phyloP scores from a whole-genome alignment of 2,797 vertebrate species.

The Schizothorax lantsangensis region DNA sequence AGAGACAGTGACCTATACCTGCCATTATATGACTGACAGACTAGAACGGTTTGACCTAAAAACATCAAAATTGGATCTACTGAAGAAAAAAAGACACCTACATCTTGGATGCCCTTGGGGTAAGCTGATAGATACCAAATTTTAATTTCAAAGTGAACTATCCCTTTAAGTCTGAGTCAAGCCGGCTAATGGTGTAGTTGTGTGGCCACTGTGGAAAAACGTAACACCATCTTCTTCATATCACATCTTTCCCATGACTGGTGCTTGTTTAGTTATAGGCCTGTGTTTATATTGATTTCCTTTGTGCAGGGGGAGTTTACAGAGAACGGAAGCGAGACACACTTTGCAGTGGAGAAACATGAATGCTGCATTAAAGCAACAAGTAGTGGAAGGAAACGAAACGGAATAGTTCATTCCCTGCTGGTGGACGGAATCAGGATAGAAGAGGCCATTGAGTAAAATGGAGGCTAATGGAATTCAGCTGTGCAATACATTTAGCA shows the following conservation, averaged over 20 bases:
- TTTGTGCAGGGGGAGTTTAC: slow-evolving; percentile 89
- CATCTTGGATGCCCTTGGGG: no score
- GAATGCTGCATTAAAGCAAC: slow-evolving; percentile 89
- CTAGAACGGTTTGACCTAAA: no score
- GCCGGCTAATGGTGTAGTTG: background rate
- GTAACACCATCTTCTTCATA: background rate
- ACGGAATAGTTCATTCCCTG: slow-evolving; percentile 86
- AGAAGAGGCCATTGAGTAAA: slow-evolving; percentile 75
- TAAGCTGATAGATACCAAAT: no score
- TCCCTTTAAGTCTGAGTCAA: background rate
- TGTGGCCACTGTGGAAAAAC: slow-evolving; percentile 1
- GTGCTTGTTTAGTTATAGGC: background rate
- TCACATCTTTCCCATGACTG: background rate
- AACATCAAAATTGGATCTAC: no score
- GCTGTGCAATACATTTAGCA: slow-evolving; percentile 18
- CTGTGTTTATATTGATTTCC: slow-evolving; percentile 21
- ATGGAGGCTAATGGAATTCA: slow-evolving; percentile 30
- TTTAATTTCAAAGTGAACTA: no score
- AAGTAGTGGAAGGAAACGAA: slow-evolving; percentile 86
- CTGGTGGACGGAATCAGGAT: slow-evolving; percentile 86
- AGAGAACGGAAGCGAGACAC: slow-evolving; percentile 93
- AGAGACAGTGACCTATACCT: no score
- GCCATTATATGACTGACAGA: no score
- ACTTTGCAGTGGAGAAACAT: slow-evolving; percentile 84
- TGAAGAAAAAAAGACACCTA: no score